These are phyloP conservation scores for Daboia siamensis DNA, from an alignment of 2,113 vertebrate genomes.

Conservation along the genomic window DNA sequence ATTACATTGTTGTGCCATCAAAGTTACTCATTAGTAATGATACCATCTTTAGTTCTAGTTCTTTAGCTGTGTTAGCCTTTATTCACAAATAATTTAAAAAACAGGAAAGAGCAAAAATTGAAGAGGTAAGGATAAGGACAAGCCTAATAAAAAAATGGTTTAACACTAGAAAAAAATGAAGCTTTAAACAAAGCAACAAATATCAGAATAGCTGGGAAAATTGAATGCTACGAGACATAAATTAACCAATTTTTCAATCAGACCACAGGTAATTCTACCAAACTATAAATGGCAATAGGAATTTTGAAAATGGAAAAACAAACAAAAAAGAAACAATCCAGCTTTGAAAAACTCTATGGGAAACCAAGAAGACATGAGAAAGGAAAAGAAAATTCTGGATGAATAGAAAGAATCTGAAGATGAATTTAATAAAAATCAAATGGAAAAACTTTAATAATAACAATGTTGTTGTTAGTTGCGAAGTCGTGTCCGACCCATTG, in stretches of 20 bases:
- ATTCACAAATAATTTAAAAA: background rate
- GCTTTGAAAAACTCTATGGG: background rate
- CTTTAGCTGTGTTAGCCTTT: background rate
- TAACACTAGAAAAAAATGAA: background rate
- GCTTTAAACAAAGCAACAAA: background rate
- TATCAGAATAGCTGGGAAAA: background rate
- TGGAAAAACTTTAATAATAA: background rate
- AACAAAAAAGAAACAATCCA: background rate
- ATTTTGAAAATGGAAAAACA: background rate
- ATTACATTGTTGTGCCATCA: background rate
- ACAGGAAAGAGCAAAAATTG: background rate
- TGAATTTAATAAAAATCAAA: background rate
- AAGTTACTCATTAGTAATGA: background rate
- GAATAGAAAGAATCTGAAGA: background rate
- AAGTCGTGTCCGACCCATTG: too few species aligned
- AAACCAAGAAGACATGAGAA: background rate
- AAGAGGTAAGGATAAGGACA: background rate
- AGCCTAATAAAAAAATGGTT: background rate
- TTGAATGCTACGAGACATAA: background rate
- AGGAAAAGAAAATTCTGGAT: background rate
- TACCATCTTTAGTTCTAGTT: background rate
- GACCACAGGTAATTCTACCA: background rate
- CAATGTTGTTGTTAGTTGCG: too few species aligned
- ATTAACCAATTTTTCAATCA: background rate
- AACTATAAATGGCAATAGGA: background rate